Conservation (phyloP, 1,140 invertebrate species). For the Diorhabda sublineata region DNA sequence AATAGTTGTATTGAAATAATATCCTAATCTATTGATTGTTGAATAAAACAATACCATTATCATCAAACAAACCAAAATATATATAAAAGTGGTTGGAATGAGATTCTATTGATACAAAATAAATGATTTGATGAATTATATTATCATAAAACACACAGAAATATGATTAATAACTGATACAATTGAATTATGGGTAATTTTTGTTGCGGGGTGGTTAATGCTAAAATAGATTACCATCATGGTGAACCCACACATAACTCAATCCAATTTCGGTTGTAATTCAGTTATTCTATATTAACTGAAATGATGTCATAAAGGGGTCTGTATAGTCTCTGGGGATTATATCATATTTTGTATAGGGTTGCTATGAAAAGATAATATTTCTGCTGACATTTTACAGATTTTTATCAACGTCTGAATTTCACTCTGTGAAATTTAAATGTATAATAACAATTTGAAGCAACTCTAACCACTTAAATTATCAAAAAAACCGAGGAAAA, state of each 20-base stretch:
- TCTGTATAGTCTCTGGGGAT: constrained; percentile 22
- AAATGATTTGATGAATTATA: not conserved
- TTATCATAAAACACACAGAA: not conserved
- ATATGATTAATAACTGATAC: constrained; percentile 14
- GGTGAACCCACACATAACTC: constrained; percentile 25
- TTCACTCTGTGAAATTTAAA: no score
- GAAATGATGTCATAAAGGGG: constrained; percentile 31
- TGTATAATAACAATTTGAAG: no score
- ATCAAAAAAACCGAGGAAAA: no score
- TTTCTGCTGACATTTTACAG: constrained; percentile 6
- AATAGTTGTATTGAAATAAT: no score
- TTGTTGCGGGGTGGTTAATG: constrained; percentile 16
- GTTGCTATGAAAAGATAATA: constrained; percentile 2
- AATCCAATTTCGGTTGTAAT: constrained; percentile 33
- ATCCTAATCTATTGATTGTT: no score
- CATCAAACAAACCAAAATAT: no score
- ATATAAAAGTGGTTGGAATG: no score
- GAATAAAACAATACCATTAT: no score
- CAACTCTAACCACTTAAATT: no score
- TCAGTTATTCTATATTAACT: constrained; percentile 31
- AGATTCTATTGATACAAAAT: no score
- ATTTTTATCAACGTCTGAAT: constrained; percentile 6
- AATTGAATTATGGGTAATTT: constrained; percentile 21
- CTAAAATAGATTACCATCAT: constrained; percentile 34
- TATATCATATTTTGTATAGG: constrained; percentile 16